Conservation (phyloP, 2,113 vertebrate genomes). For the Zosterops lateralis region DNA sequence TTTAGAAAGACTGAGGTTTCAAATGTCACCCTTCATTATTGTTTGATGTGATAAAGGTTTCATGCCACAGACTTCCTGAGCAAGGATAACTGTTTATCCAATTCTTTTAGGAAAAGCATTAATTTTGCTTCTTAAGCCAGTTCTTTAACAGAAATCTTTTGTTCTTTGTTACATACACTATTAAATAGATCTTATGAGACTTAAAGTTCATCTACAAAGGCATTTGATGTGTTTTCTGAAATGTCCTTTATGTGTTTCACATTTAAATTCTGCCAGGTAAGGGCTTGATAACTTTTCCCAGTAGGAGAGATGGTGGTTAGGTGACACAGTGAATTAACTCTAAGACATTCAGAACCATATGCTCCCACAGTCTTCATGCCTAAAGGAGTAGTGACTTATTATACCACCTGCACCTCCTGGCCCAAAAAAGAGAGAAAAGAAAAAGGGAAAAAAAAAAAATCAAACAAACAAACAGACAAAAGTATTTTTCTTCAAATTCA, state of each 20-base stretch:
- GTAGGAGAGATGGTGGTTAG: not conserved
- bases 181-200: slow-evolving; percentile 26
- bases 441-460: not conserved
- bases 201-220: slow-evolving; percentile 56
- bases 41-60: slow-evolving; percentile 36
- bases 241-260: slow-evolving; percentile 49
- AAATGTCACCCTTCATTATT: slow-evolving; percentile 48
- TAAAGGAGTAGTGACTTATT: not conserved
- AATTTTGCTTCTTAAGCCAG: slow-evolving; percentile 39
- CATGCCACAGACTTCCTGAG: not conserved
- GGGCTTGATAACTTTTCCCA: slow-evolving; percentile 20
- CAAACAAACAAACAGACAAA: not conserved
- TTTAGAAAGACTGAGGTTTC: slow-evolving; percentile 50
- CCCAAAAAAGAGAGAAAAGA: too few species aligned
- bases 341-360: not conserved
- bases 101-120: slow-evolving; percentile 2
- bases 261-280: slow-evolving; percentile 55
- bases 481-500: not conserved
- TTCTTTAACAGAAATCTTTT: slow-evolving; percentile 27
- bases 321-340: slow-evolving; percentile 60
- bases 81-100: slow-evolving; percentile 30
- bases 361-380: not conserved
- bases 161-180: not conserved
- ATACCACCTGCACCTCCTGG: rapidly evolving
- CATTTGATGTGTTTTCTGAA: slow-evolving; percentile 52